Percentiles rank a stretch among this genome's conserved stretches.
Evolutionary conservation across 2,113 vertebrate species (phyloP).

Genomic region (Scortum barcoo): DNA sequence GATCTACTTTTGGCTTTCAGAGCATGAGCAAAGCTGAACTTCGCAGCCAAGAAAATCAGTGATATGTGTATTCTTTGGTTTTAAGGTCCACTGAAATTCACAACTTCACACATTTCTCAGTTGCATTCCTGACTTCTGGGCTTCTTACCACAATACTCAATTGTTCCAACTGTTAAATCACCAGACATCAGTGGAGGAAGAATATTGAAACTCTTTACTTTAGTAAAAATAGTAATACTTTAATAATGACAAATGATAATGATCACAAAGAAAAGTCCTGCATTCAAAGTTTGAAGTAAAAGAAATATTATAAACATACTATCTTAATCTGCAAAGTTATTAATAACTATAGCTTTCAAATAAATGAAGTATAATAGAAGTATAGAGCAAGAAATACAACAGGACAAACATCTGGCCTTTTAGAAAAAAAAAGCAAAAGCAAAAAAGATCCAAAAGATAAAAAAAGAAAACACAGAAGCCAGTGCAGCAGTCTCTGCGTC

Average conservation of each 20-base stretch:
- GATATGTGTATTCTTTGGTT: constrained; percentile 31
- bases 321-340: not conserved
- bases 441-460: constrained; percentile 11
- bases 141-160: constrained; percentile 11
- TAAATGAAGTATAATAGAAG: not conserved
- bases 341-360: not conserved
- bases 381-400: not conserved
- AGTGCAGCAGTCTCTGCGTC: constrained; percentile 9
- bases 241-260: not conserved
- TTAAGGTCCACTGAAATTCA: constrained; percentile 37
- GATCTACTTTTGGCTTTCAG: constrained; percentile 18
- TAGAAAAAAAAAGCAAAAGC: constrained; percentile 5
- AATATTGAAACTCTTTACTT: not conserved
- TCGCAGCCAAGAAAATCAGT: constrained; percentile 47
- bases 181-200: not conserved
- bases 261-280: not conserved
- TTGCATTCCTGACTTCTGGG: constrained; percentile 22
- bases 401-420: constrained; percentile 28
- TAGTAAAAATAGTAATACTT: not conserved
- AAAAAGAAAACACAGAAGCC: constrained; percentile 55
- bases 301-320: no score
- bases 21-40: constrained; percentile 18
- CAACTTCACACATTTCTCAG: constrained; percentile 42
- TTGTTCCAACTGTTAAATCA: constrained; percentile 28
- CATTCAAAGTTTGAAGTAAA: not conserved